Evolutionary conservation across 2,797 vertebrate genomes (phyloP).

Genomic region (Ctenopoma multispine): DNA sequence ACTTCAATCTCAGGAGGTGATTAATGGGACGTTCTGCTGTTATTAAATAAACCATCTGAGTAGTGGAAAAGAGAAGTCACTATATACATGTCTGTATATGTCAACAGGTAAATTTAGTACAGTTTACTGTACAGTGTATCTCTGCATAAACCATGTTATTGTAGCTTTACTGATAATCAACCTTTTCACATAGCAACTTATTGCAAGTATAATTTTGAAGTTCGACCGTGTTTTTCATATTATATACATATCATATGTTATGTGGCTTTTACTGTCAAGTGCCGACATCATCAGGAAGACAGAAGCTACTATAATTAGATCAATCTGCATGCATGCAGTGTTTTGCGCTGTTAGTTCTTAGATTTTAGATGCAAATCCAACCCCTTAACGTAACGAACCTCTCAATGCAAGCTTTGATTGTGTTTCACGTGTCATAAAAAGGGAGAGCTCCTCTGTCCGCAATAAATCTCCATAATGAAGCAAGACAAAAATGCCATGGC

Average conservation of each 20-base stretch:
- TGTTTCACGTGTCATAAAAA: conserved; percentile 71
- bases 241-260: conserved; percentile 61
- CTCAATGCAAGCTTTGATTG: conserved; percentile 77
- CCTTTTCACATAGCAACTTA: conserved; percentile 28
- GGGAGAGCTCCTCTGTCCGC: conserved; percentile 62
- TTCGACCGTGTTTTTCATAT: conserved; percentile 67
- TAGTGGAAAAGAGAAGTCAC: no score
- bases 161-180: not conserved
- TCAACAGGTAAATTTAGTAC: no score
- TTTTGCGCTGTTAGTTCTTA: conserved; percentile 63
- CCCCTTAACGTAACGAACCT: conserved; percentile 67
- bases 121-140: no score
- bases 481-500: conserved; percentile 74
- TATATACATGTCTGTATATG: no score
- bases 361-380: conserved; percentile 72
- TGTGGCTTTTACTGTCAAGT: conserved; percentile 50
- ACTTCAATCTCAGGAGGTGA: no score
- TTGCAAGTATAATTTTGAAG: conserved; percentile 20
- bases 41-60: no score
- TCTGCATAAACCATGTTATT: not conserved
- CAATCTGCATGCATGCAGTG: conserved; percentile 62
- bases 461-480: conserved; percentile 81
- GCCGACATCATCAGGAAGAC: conserved; percentile 55
- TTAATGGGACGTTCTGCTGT: no score
- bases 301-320: conserved; percentile 58